Conservation (phyloP, 2,113 vertebrate genomes). For the Aegotheles bennettii region DNA sequence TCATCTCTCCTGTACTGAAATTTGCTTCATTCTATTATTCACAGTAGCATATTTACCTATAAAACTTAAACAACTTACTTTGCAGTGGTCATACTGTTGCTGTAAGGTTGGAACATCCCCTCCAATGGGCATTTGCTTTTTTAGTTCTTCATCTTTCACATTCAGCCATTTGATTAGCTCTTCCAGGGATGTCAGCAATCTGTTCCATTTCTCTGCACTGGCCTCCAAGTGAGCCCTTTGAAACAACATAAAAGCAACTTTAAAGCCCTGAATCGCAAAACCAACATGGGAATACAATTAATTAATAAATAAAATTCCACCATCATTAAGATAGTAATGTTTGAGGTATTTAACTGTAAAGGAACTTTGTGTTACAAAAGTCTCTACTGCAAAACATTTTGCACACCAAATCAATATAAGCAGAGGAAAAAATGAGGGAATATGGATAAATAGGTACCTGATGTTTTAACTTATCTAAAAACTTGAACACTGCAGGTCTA, state of each 20-base stretch:
- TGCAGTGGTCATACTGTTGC: slow-evolving; percentile 90
- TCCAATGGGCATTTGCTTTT: slow-evolving; percentile 93
- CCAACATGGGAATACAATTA: background rate
- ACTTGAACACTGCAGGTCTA: background rate
- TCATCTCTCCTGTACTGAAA: background rate
- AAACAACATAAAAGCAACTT: background rate
- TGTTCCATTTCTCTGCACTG: slow-evolving; percentile 92
- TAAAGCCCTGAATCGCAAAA: background rate
- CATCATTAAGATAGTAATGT: background rate
- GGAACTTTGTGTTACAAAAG: background rate
- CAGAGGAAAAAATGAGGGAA: background rate
- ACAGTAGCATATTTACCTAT: background rate
- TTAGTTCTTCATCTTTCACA: slow-evolving; percentile 90
- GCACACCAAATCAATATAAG: background rate
- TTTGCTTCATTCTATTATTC: background rate
- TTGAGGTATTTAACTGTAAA: background rate
- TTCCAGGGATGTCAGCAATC: slow-evolving; percentile 86
- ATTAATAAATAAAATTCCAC: background rate
- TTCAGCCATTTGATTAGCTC: slow-evolving; percentile 94
- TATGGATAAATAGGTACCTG: background rate
- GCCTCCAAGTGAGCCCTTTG: slow-evolving; percentile 91
- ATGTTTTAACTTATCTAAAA: background rate
- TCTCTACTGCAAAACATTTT: background rate
- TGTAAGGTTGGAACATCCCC: slow-evolving; percentile 91
- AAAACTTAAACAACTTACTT: slow-evolving; percentile 69